A percentile compares a stretch with the other conserved stretches of the same genome.
phyloP scores from a whole-genome alignment of 2,888 invertebrate species.

The Coleophora flavipennella region DNA sequence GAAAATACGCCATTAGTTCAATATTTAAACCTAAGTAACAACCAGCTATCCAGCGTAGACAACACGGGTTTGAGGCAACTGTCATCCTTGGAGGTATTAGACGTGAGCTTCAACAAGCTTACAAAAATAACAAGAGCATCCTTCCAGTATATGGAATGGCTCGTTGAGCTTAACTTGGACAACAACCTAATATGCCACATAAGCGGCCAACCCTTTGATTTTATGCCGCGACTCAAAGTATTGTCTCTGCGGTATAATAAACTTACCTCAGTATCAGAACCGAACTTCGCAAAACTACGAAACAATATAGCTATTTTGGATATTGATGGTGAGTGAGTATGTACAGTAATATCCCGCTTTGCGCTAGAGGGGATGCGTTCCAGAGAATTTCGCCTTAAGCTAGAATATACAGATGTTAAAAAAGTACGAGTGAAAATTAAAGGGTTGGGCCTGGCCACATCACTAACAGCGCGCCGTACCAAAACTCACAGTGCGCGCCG shows the following conservation, averaged over 20 bases:
- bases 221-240: slow-evolving; percentile 87
- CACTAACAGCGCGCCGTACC: too few species aligned
- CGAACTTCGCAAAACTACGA: slow-evolving; percentile 80
- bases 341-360: too few species aligned
- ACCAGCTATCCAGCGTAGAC: slow-evolving; percentile 82
- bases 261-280: slow-evolving; percentile 80
- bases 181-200: slow-evolving; percentile 87
- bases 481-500: too few species aligned
- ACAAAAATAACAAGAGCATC: slow-evolving; percentile 79
- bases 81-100: slow-evolving; percentile 86
- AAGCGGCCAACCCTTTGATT: slow-evolving; percentile 84
- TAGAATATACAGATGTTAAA: too few species aligned
- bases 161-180: slow-evolving; percentile 89
- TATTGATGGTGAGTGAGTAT: slow-evolving; percentile 81
- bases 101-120: slow-evolving; percentile 85
- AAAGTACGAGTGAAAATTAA: too few species aligned
- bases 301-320: slow-evolving; percentile 88
- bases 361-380: too few species aligned
- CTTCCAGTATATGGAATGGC: slow-evolving; percentile 84
- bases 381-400: too few species aligned
- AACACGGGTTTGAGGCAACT: slow-evolving; percentile 82
- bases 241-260: slow-evolving; percentile 84
- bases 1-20: slow-evolving; percentile 83
- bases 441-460: too few species aligned
- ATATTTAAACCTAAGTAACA: slow-evolving; percentile 87